Base-by-base conservation (phyloP, 2,797 vertebrate species). In the Cynopterus sphinx region DNA sequence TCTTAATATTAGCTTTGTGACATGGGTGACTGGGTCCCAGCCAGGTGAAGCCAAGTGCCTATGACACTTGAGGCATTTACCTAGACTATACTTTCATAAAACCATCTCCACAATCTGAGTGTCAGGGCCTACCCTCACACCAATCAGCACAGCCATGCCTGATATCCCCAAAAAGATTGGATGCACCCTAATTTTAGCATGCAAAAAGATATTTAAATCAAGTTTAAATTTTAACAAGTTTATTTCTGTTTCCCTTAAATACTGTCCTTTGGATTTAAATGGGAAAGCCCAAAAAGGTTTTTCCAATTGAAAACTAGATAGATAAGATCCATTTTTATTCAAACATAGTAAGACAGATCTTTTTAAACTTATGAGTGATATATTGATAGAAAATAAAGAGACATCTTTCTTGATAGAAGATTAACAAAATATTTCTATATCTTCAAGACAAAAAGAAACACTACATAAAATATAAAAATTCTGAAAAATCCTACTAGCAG, bases 141-240 rank as follows among this genome's bases (percentile, higher is more conserved):
- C 55, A 59, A 65, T 67, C 19, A 94, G 10, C 28, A 89, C 6
- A 75, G 74, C 57, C 43, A 93, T 55, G 33, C 15, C 9, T 68
- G 59, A 79, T 2, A 33, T 74, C 39, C 24, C 55, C 16, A 70
- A 24, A 75, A 41, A 57, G 36, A 84, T 22, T 28, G 1, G 6
- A 16, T 51, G 3, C 10, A 65, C 26, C 61, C 24, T 82, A 9
- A 31, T 83, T 89, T 57, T 67, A 75, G 13, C 39, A 59, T 82
- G 7, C 22, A 82, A 78, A 82, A 68, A 67, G 61, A 71, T 63
- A 24, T 67, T 84, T 49, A 63, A 88, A 79, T 59, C 53, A 87
- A 57, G 28, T 68, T 68, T 86, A 67, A 51, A 91, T 89, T 96
- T 91, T 78, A 55, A 1, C 41, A 85, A 73, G 22, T 55, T 91